These are phyloP conservation scores for Chascanopsetta lugubris DNA, from an alignment of 2,113 vertebrate genomes.

Conservation along the genomic window DNA sequence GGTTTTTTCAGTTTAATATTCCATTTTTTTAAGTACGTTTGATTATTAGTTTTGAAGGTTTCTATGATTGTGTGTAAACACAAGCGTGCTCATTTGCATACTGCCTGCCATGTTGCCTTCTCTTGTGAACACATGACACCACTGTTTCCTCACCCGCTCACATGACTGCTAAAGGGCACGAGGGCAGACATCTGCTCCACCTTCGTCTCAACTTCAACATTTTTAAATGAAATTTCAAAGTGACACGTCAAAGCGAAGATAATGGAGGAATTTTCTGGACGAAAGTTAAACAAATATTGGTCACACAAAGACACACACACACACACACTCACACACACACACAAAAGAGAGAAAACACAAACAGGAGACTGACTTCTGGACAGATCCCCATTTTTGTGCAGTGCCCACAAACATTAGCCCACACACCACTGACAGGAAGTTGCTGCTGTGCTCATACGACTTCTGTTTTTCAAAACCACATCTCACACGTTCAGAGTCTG, in stretches of 20 bases:
- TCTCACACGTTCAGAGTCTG: not conserved
- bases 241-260: not conserved
- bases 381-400: slow-evolving; percentile 7
- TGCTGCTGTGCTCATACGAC: no score
- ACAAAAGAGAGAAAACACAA: no score
- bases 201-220: not conserved
- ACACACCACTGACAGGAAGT: no score
- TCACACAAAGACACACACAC: slow-evolving; percentile 21
- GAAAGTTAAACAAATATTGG: not conserved
- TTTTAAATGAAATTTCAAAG: slow-evolving; percentile 2
- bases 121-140: slow-evolving; percentile 18
- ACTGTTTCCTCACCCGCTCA: slow-evolving; percentile 21
- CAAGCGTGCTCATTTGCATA: no score
- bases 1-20: not conserved
- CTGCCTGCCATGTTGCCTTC: not conserved
- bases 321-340: slow-evolving; percentile 19
- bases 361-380: slow-evolving; percentile 8
- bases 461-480: not conserved
- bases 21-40: not conserved
- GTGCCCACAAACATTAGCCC: slow-evolving; percentile 3
- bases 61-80: not conserved
- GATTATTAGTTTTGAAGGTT: not conserved
- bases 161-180: slow-evolving; percentile 24
- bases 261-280: not conserved
- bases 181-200: not conserved